These are phyloP conservation scores for Bombus picipes DNA, from an alignment of 1,140 invertebrate species.

Conservation along the genomic window DNA sequence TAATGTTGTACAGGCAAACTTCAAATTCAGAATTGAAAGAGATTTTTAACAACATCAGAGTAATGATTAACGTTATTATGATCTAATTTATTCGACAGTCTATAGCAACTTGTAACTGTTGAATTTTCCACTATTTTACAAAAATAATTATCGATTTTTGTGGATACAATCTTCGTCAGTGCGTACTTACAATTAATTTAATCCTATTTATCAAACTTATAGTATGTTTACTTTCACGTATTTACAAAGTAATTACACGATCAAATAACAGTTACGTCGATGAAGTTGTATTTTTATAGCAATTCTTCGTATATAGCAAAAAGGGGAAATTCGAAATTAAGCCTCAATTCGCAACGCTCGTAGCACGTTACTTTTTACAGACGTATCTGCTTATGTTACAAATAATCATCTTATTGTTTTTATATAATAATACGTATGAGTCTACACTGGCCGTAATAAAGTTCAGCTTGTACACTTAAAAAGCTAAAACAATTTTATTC, in stretches of 20 bases:
- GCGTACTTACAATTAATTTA: conserved; percentile 24
- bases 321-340: background rate
- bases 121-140: conserved; percentile 12
- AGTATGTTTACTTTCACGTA: conserved; percentile 1
- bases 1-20: background rate
- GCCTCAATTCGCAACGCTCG: background rate
- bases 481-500: background rate
- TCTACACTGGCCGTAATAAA: conserved; percentile 19
- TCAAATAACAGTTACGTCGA: background rate
- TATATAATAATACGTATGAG: background rate
- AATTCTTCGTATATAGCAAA: background rate
- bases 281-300: background rate
- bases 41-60: background rate
- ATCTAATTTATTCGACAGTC: background rate
- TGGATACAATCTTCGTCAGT: background rate
- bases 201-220: conserved; percentile 23
- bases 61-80: background rate
- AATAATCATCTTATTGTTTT: background rate
- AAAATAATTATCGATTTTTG: conserved; percentile 8
- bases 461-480: background rate
- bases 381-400: conserved; percentile 18
- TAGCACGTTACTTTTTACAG: conserved; percentile 8
- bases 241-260: conserved; percentile 34
- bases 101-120: background rate
- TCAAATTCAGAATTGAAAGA: background rate